Base-by-base conservation (phyloP, 2,113 vertebrate species). In the Chlamydotis undulata region DNA sequence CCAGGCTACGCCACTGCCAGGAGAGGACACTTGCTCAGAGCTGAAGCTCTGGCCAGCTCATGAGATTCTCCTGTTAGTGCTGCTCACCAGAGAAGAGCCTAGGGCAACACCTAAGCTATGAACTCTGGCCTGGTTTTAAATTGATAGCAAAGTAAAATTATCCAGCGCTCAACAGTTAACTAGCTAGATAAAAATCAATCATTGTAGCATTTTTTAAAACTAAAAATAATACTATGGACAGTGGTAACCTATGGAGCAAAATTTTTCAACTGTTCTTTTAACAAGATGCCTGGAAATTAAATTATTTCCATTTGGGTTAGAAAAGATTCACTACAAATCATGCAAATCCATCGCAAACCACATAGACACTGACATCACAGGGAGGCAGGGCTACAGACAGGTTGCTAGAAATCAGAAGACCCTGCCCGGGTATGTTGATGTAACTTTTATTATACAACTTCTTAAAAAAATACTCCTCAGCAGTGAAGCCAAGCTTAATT, bases 361-460 rank as follows among this genome's bases (percentile, higher is more conserved):
- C 52, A 11, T 1, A 8, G 21, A 52, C 5, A 3, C 12, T 8
- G 28, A 39, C 52, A 89, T 3, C 31, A 10, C 9, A 12, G 29
- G 45, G 23, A 60, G 69, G 18, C 28, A 12, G 28, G 12, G 22
- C 39, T n/a, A 37, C 22, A 26, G 59, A 24, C 14, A 19, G 43
- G 18, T 4, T 25, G 4, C 49, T 33, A 19, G 12, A 67, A 60
- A 14, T 23, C 29, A 29, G 9, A 47, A 70, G 8, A n/a, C 17
- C 64, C 79, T 2, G 16, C 14, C 21, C 15, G 25, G 26, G 13
- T 10, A 31, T 0, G 2, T 12, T 4, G 0, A 3, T 0, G 2
- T 6, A 43, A 47, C 60, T 75, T 71, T 52, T 22, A 61, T 28
- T 4, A 45, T 1, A 16, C 7, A 5, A 64, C 22, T 23, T 26